These are phyloP conservation scores for Eulemur rufifrons DNA, from an alignment of 2,113 vertebrate genomes.

Conservation along the genomic window DNA sequence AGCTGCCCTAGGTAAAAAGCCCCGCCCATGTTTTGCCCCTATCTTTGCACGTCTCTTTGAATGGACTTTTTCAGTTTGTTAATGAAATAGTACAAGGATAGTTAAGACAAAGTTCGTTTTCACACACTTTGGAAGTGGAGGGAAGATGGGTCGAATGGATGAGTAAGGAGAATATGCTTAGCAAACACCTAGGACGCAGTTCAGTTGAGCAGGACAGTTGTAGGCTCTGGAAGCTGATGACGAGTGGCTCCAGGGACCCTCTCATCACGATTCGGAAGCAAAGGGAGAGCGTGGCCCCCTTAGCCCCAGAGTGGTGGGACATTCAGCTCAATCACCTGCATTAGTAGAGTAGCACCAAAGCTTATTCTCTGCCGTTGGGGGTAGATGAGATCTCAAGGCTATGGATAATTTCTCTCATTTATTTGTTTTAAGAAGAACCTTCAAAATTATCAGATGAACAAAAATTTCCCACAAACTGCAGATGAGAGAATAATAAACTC, in stretches of 20 bases:
- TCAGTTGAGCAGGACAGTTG: background rate
- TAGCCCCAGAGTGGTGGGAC: too few relatives aligned
- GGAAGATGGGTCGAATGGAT: background rate
- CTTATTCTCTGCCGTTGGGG: background rate
- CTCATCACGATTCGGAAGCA: background rate
- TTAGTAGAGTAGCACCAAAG: background rate
- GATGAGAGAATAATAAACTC: background rate
- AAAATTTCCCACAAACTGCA: background rate
- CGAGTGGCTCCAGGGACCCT: fast-evolving
- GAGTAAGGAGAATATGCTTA: background rate
- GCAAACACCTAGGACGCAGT: background rate
- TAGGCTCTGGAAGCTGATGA: background rate
- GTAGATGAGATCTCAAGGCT: background rate
- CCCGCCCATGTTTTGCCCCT: background rate
- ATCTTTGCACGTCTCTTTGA: background rate
- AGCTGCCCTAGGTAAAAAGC: background rate
- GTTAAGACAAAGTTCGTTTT: background rate
- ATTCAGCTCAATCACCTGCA: background rate
- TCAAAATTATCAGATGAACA: background rate
- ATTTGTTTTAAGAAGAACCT: background rate
- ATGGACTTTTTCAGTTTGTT: background rate
- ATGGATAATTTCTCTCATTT: background rate
- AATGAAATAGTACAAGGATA: background rate
- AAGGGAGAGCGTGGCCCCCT: background rate
- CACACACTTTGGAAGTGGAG: background rate